Percentiles rank a stretch among this genome's conserved stretches.
Evolutionary conservation across 2,797 vertebrate species (phyloP).

Genomic region (Notamacropus eugenii): DNA sequence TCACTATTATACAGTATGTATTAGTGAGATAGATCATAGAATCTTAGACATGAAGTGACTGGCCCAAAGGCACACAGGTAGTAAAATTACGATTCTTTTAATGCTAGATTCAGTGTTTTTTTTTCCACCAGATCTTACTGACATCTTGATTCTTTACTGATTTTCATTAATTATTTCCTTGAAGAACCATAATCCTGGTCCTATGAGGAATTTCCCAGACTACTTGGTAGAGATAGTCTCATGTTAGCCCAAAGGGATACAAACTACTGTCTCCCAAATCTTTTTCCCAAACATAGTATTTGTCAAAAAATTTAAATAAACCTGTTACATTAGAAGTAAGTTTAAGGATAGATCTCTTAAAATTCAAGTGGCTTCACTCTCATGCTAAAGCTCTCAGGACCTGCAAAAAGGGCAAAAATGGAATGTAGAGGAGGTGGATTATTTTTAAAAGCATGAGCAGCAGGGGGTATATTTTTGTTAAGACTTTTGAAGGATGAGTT

Average conservation of each 20-base stretch:
- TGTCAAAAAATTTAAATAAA: constrained; percentile 39
- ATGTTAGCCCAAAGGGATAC: constrained; percentile 20
- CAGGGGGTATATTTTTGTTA: constrained; percentile 19
- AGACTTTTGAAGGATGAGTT: constrained; percentile 36
- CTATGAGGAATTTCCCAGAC: background rate
- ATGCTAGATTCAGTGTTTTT: background rate
- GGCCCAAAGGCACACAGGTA: background rate
- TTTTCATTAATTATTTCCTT: background rate
- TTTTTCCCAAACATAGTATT: constrained; percentile 42
- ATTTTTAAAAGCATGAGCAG: constrained; percentile 54
- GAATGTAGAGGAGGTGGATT: constrained; percentile 41
- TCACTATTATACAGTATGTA: background rate
- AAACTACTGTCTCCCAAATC: constrained; percentile 16
- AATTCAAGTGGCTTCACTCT: constrained; percentile 7
- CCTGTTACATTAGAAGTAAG: background rate
- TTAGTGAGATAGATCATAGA: background rate
- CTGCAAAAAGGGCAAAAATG: background rate
- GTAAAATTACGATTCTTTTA: background rate
- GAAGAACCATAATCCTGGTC: background rate
- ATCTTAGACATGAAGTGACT: background rate
- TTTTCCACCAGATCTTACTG: background rate
- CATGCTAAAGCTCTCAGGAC: constrained; percentile 14
- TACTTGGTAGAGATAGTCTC: constrained; percentile 26
- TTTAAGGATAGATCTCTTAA: constrained; percentile 33
- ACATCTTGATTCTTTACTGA: background rate